These are phyloP conservation scores for Hyalella azteca DNA, from an alignment of 2,888 invertebrate genomes.

Conservation along the genomic window DNA sequence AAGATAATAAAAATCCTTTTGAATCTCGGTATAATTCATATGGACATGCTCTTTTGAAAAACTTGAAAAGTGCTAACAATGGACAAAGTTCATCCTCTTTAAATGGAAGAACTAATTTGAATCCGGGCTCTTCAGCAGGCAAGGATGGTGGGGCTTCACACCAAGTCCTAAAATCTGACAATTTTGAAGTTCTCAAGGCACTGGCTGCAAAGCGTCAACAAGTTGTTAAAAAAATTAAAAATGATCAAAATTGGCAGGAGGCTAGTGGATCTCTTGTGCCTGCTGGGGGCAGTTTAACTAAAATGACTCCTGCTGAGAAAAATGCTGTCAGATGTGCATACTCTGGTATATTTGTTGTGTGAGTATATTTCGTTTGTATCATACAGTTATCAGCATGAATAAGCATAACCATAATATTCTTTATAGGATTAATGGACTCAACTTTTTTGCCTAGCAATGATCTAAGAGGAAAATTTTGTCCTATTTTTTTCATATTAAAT, in stretches of 20 bases:
- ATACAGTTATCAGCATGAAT: too few relatives aligned
- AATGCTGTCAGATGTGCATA: slow-evolving; percentile 44
- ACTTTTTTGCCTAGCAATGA: too few relatives aligned
- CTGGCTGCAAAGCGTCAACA: background rate
- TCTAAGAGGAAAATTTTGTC: too few relatives aligned
- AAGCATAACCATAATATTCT: too few relatives aligned
- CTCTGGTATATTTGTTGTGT: slow-evolving; percentile 54
- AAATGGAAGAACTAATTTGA: too few relatives aligned
- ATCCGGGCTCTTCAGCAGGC: too few relatives aligned
- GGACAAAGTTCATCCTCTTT: background rate
- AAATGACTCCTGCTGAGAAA: slow-evolving; percentile 39
- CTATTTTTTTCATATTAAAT: too few relatives aligned
- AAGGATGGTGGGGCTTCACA: too few relatives aligned
- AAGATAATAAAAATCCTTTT: slow-evolving; percentile 74
- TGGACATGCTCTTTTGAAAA: slow-evolving; percentile 71
- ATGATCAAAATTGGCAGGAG: slow-evolving; percentile 44
- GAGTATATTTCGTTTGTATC: too few relatives aligned
- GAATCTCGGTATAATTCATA: slow-evolving; percentile 75
- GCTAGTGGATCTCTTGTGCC: slow-evolving; percentile 43
- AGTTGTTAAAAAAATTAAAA: background rate
- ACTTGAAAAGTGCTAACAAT: slow-evolving; percentile 64
- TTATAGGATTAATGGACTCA: too few relatives aligned
- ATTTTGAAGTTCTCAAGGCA: background rate
- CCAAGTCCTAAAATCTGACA: background rate
- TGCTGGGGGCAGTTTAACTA: slow-evolving; percentile 27